These are phyloP conservation scores for Vanacampus margaritifer DNA, from an alignment of 2,113 vertebrate species.

Conservation along the genomic window DNA sequence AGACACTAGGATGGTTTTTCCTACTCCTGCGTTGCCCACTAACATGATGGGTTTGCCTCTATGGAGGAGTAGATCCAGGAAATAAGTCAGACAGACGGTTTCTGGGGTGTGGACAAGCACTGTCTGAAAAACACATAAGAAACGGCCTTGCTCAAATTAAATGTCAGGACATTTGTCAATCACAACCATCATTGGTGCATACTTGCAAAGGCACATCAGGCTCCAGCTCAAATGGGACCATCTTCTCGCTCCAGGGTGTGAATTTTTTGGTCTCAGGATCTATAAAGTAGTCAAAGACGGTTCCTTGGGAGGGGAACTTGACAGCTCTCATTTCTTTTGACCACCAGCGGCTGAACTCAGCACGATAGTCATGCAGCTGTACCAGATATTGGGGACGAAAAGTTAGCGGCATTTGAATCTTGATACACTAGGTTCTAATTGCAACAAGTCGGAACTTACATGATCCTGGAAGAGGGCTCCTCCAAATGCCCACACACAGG, in stretches of 20 bases:
- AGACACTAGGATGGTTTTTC: slow-evolving; percentile 70
- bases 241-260: slow-evolving; percentile 73
- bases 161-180: neutral
- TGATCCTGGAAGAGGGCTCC: slow-evolving; percentile 81
- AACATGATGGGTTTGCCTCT: slow-evolving; percentile 65
- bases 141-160: neutral
- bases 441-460: slow-evolving; percentile 58
- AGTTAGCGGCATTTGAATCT: neutral
- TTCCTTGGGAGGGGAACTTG: slow-evolving; percentile 77
- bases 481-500: slow-evolving; percentile 79
- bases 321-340: slow-evolving; percentile 80
- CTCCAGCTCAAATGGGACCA: slow-evolving; percentile 70
- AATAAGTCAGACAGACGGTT: slow-evolving; percentile 66
- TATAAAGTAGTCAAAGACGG: slow-evolving; percentile 84
- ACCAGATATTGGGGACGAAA: slow-evolving; percentile 18
- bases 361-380: slow-evolving; percentile 78
- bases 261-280: slow-evolving; percentile 79
- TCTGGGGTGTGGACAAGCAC: slow-evolving; percentile 68
- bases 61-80: slow-evolving; percentile 72
- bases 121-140: slow-evolving; percentile 32
- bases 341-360: slow-evolving; percentile 82
- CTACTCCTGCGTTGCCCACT: slow-evolving; percentile 70
- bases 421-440: neutral
- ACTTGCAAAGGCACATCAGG: slow-evolving; percentile 72
- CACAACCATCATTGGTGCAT: neutral